These are phyloP conservation scores for Saguinus oedipus DNA, from an alignment of 2,797 vertebrate genomes.

Conservation along the genomic window DNA sequence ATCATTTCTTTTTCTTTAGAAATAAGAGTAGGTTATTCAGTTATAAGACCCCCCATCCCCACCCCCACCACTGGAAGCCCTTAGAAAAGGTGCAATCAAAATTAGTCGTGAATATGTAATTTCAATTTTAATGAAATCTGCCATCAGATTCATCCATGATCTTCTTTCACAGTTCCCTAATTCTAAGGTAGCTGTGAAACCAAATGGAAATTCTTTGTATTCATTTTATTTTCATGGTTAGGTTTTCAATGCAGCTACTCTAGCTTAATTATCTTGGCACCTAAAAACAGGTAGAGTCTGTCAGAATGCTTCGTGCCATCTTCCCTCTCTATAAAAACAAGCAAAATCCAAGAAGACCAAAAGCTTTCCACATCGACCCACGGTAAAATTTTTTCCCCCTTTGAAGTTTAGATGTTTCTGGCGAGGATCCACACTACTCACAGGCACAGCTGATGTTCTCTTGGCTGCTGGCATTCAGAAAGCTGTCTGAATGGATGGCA, in stretches of 20 bases:
- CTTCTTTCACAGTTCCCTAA: not conserved
- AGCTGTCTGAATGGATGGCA: slow-evolving; percentile 82
- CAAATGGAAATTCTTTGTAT: slow-evolving; percentile 18
- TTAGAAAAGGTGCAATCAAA: not conserved
- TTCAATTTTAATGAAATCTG: not conserved
- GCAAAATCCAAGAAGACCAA: slow-evolving; percentile 54
- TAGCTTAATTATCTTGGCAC: not conserved
- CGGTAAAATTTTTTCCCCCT: slow-evolving; percentile 64
- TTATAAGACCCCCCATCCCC: not conserved
- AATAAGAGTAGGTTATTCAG: not conserved
- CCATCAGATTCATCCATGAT: not conserved
- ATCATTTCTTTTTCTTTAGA: slow-evolving; percentile 26
- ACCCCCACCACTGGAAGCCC: not conserved
- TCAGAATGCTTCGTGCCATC: slow-evolving; percentile 50
- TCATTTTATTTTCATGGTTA: slow-evolving; percentile 19
- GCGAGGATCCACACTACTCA: slow-evolving; percentile 69
- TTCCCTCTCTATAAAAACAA: slow-evolving; percentile 43
- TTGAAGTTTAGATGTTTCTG: slow-evolving; percentile 78
- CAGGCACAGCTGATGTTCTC: slow-evolving; percentile 83
- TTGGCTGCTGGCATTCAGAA: slow-evolving; percentile 77
- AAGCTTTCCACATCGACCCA: slow-evolving; percentile 52
- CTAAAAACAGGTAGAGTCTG: slow-evolving; percentile 40
- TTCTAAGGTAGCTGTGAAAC: not conserved
- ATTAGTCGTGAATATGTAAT: not conserved
- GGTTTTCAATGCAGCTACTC: not conserved